Percentiles rank a stretch among this genome's conserved stretches.
Evolutionary conservation across 1,140 invertebrate species (phyloP).

Genomic region (Papilio helenus): DNA sequence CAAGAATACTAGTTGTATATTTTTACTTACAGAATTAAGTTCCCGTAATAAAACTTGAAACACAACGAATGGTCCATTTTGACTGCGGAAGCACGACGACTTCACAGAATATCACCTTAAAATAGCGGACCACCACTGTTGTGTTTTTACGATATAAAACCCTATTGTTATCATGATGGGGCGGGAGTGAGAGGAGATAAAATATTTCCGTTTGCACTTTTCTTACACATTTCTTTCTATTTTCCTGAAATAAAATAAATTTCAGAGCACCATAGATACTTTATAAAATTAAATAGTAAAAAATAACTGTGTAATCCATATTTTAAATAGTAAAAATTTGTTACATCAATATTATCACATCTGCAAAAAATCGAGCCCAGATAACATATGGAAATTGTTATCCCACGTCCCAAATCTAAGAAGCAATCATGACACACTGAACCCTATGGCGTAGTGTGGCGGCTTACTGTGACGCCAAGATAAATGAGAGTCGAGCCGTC

Average conservation of each 20-base stretch:
- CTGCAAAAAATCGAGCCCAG: conserved; percentile 15
- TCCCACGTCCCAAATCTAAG: conserved; percentile 24
- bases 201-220: background rate
- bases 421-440: conserved; percentile 23
- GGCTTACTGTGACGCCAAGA: conserved; percentile 26
- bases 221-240: background rate
- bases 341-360: background rate
- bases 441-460: conserved; percentile 21
- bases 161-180: background rate
- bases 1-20: background rate
- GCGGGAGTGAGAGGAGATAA: background rate
- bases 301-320: background rate
- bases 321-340: background rate
- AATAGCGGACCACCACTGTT: conserved; percentile 12
- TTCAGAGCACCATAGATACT: background rate
- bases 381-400: conserved; percentile 6
- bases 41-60: background rate
- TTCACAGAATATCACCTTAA: background rate
- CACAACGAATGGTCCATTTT: background rate
- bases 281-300: background rate
- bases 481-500: conserved; percentile 25
- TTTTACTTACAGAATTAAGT: background rate
- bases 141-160: background rate
- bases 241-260: background rate
- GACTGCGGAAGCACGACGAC: background rate